phyloP scores from a whole-genome alignment of 2,888 invertebrate species.

The Campoletis raptor region DNA sequence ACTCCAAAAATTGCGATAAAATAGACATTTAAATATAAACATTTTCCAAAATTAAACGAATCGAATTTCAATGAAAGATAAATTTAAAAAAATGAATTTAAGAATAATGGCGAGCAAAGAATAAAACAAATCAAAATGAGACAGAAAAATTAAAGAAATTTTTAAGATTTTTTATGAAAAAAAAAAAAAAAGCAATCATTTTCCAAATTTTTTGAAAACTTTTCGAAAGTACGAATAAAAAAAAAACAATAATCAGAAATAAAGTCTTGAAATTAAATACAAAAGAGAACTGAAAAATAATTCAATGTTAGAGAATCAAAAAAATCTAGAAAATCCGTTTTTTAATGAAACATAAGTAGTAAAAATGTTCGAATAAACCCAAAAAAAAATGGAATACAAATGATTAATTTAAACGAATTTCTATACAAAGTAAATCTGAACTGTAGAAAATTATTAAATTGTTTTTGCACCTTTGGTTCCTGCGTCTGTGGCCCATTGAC shows the following conservation, averaged over 20 bases:
- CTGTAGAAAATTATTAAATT: neutral
- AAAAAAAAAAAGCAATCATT: no score
- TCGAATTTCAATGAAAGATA: neutral
- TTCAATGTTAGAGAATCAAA: no score
- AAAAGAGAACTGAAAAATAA: no score
- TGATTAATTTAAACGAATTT: neutral
- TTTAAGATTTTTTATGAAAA: no score
- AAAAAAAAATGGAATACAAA: neutral
- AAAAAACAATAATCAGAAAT: no score
- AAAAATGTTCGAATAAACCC: neutral
- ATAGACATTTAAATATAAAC: neutral
- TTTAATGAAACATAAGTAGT: neutral
- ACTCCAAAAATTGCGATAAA: neutral
- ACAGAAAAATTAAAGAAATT: no score
- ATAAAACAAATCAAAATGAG: neutral
- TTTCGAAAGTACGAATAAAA: no score
- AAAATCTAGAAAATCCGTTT: neutral
- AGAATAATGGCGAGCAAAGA: no score
- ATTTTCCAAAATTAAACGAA: neutral
- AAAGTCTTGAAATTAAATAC: no score
- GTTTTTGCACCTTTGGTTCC: conserved; percentile 19
- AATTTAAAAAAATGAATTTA: neutral
- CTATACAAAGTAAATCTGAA: no score
- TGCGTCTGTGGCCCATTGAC: neutral
- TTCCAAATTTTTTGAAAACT: no score